Evolutionary conservation across 2,888 invertebrate genomes (phyloP), one percentile per base, ranked within the genome.

Genomic region (Drosophila fungiperda): DNA sequence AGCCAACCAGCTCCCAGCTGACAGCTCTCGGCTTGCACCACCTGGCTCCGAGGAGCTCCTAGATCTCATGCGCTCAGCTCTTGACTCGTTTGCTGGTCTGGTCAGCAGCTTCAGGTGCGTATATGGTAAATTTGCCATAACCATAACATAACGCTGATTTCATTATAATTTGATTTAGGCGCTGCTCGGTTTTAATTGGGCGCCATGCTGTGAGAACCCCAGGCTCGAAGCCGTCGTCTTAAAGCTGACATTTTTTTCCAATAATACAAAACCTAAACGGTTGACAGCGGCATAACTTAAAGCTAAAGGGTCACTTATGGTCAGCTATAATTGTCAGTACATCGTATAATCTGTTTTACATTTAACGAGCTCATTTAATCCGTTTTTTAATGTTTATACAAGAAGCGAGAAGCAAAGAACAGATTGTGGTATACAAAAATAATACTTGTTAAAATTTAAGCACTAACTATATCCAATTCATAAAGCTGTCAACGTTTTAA

Each of bases 41-140:
- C 45, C 20, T 20, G 20, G 36, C 45, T 23, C 45, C 20, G 45
- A 23, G 45, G 45, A 48, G 58, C 48, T 67, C 42, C 50, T 65
- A 65, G 57, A 32, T 42, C 45, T 38, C 68, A 62, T 15, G 64
- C 68, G 40, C 45, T 58, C 58, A 53, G 62, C 40, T 54, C 26
- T 59, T 42, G 33, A 61, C 52, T 58, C 17, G 32, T 35, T 50
- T 49, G 49, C 54, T 32, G 54, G 52, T 70, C 68, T 68, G 73
- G 49, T 55, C 45, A n/a, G 20, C 33, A 12, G 35, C 29, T 53
- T 32, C 17, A 52, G 60, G 38, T 48, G 73, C 91, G 80, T 90
- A 89, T 84, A 89, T 90, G 91, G 92, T 83, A 90, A 92, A 90
- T 88, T 90, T 83, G 81, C 91, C 92, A 91, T 90, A 87, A 87